Evolutionary conservation across 2,888 invertebrate genomes (phyloP).

Genomic region (Apamea monoglypha): DNA sequence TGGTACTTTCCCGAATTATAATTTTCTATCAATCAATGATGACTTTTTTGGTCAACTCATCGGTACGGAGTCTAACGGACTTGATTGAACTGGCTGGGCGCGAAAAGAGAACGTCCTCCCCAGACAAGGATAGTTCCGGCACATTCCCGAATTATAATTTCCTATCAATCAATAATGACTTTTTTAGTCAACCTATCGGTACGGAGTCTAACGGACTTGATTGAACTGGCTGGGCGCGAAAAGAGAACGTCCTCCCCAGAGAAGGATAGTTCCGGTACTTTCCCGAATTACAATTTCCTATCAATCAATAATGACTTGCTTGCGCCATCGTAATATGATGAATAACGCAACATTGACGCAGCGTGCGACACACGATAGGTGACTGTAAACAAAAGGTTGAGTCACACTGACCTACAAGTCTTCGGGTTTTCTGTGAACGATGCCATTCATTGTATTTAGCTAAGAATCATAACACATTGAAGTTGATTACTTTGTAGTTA

Average conservation of each 20-base stretch:
- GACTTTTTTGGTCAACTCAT: conserved; percentile 1
- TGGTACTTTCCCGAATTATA: conserved; percentile 11
- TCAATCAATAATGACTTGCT: conserved; percentile 76
- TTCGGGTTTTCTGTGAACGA: conserved; percentile 66
- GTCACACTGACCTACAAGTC: conserved; percentile 75
- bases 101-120: not conserved
- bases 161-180: conserved; percentile 4
- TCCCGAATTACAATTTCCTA: conserved; percentile 18
- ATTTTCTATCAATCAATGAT: conserved; percentile 3
- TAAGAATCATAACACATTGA: conserved; percentile 60
- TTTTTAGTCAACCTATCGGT: conserved; percentile 8
- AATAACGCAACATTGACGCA: conserved; percentile 66
- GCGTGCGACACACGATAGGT: conserved; percentile 61
- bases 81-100: not conserved
- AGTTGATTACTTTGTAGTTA: conserved; percentile 50
- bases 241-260: not conserved
- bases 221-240: not conserved
- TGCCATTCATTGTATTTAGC: conserved; percentile 65
- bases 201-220: not conserved
- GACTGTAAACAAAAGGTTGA: conserved; percentile 76
- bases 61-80: not conserved
- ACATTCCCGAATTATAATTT: conserved; percentile 17
- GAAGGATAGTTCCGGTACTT: conserved; percentile 18
- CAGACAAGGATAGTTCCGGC: conserved; percentile 19
- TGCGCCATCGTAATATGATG: conserved; percentile 78